Conservation (phyloP, 2,888 invertebrate genomes). For the Diogma glabrata region DNA sequence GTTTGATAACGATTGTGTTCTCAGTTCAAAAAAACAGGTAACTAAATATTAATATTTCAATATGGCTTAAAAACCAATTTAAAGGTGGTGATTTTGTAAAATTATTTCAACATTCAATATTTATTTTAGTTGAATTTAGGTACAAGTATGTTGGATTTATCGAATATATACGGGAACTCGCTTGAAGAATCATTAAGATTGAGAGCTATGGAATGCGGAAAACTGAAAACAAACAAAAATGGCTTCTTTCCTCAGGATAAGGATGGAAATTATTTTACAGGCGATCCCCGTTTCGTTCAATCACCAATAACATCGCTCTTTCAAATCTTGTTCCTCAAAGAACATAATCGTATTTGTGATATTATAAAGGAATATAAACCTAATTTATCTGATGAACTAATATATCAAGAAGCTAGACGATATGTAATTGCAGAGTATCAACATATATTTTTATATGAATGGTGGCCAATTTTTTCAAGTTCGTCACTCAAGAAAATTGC, state of each 20-base stretch:
- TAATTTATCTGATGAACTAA: neutral
- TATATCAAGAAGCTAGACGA: neutral
- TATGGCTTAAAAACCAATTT: no score
- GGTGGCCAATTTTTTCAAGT: neutral
- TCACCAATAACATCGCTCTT: neutral
- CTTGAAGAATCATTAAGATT: neutral
- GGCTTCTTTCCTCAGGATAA: neutral
- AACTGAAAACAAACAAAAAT: neutral
- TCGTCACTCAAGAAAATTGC: no score
- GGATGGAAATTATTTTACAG: neutral
- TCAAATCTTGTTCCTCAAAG: neutral
- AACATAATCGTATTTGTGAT: neutral
- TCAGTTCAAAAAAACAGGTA: neutral
- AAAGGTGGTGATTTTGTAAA: no score
- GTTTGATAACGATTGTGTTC: constrained; percentile 1
- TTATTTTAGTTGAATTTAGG: no score
- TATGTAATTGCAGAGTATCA: constrained; percentile 1
- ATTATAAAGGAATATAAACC: neutral
- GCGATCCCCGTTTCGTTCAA: neutral
- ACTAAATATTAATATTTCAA: no score
- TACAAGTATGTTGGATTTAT: neutral
- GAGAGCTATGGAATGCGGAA: neutral
- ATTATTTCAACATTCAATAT: no score
- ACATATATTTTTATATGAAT: neutral
- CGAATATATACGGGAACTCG: neutral